phyloP scores from a whole-genome alignment of 2,113 vertebrate species.

The Apus apus region DNA sequence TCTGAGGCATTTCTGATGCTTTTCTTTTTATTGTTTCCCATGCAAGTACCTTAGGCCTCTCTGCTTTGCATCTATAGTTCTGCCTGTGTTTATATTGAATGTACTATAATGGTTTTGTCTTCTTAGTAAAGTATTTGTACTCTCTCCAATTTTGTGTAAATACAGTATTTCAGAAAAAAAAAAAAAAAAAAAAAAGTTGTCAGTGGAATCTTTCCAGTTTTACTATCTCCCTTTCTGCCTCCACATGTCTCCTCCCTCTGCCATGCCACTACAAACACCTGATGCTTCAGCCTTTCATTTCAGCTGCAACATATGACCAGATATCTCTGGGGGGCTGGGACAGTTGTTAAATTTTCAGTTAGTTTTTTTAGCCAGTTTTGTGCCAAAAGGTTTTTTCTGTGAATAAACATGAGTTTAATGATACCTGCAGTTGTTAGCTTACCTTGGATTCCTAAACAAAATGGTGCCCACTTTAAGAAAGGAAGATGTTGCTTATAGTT shows the following conservation, averaged over 20 bases:
- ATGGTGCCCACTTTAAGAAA: neutral
- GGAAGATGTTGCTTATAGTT: neutral
- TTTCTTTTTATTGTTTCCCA: neutral
- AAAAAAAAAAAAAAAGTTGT: neutral
- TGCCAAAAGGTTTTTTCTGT: conserved; percentile 70
- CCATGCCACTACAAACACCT: neutral
- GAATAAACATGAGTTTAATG: neutral
- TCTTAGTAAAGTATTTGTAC: conserved; percentile 78
- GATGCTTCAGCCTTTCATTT: neutral
- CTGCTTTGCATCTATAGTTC: conserved; percentile 44
- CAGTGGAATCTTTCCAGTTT: conserved; percentile 21
- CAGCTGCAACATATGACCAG: neutral
- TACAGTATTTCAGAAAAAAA: conserved; percentile 56
- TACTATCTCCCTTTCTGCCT: neutral
- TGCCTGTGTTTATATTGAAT: conserved; percentile 80
- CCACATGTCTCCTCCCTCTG: neutral
- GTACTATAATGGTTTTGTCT: conserved; percentile 75
- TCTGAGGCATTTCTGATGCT: conserved; percentile 15
- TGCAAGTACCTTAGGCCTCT: conserved; percentile 40
- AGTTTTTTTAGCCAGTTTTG: conserved; percentile 71
- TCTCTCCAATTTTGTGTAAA: conserved; percentile 69
- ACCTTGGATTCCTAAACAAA: neutral
- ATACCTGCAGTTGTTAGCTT: neutral
- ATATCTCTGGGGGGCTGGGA: neutral
- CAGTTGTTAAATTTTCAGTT: conserved; percentile 62